Evolutionary conservation across 2,113 vertebrate genomes (phyloP).

Genomic region (Riparia riparia): DNA sequence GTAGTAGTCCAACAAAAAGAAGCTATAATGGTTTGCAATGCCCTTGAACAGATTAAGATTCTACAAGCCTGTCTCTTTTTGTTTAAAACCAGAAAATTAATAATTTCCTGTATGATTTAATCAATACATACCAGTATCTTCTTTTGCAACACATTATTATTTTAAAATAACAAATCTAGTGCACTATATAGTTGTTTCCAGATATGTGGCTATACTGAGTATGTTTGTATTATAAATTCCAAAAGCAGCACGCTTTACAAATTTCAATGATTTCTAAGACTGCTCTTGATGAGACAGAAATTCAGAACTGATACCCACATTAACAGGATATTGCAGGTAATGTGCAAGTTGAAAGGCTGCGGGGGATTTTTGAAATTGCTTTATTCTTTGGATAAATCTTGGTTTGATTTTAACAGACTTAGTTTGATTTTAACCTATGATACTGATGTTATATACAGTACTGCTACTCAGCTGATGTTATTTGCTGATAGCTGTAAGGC

Average conservation of each 20-base stretch:
- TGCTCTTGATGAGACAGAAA: neutral
- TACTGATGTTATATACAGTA: neutral
- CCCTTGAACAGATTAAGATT: slow-evolving; percentile 50
- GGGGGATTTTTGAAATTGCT: neutral
- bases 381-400: neutral
- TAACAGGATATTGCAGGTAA: slow-evolving; percentile 11
- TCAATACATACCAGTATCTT: neutral
- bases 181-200: neutral
- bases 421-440: neutral
- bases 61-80: slow-evolving; percentile 38
- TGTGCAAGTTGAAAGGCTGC: neutral
- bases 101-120: slow-evolving; percentile 32
- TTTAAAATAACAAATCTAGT: slow-evolving; percentile 2
- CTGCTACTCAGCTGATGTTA: neutral
- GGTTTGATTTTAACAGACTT: neutral
- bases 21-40: slow-evolving; percentile 15
- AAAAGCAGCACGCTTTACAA: neutral
- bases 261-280: slow-evolving; percentile 3
- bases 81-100: slow-evolving; percentile 47
- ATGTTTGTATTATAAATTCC: neutral
- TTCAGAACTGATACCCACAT: neutral
- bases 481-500: neutral
- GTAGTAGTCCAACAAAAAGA: slow-evolving; percentile 25
- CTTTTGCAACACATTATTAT: neutral
- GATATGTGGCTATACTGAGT: neutral